Percentiles rank a stretch among this genome's conserved stretches.
phyloP scores from a whole-genome alignment of 1,140 invertebrate species.

The Bathynomus jamesi region DNA sequence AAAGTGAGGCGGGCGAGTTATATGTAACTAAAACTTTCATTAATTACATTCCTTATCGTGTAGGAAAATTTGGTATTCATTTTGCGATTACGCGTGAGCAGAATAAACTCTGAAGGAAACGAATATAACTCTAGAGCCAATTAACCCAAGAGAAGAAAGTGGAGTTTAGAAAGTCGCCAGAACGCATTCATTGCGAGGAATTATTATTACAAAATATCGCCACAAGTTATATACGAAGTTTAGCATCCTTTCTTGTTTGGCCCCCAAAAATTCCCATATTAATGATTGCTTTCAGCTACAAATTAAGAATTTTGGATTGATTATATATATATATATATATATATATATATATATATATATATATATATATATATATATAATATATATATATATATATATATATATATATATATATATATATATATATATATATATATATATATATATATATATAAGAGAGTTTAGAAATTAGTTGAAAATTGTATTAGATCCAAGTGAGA shows the following conservation, averaged over 20 bases:
- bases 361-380: conserved; percentile 9
- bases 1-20: neutral
- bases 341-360: conserved; percentile 9
- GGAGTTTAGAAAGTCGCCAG: neutral
- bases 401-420: conserved; percentile 9
- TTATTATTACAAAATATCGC: neutral
- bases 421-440: no score
- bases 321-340: neutral
- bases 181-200: neutral
- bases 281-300: neutral
- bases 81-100: neutral
- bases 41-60: neutral
- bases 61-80: conserved; percentile 1
- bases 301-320: neutral
- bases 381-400: conserved; percentile 10
- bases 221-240: neutral
- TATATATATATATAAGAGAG: neutral
- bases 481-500: no score
- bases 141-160: neutral
- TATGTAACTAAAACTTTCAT: neutral
- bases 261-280: no score
- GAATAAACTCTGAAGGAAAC: neutral
- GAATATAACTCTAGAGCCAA: neutral
- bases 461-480: no score
- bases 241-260: neutral